phyloP scores from a whole-genome alignment of 2,888 invertebrate genomes.

The Erebia ligea region DNA sequence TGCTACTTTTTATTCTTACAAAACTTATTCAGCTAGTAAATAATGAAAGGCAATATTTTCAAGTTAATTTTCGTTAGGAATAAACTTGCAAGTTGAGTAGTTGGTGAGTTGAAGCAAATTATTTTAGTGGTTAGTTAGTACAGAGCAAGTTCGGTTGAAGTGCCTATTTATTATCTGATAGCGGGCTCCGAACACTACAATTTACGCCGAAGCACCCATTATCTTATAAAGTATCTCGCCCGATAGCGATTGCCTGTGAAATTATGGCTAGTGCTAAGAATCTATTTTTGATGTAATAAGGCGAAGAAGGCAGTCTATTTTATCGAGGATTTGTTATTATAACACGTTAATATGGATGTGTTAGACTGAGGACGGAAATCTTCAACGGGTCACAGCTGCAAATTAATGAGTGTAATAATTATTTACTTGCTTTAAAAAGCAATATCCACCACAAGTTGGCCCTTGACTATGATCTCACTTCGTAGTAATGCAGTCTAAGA shows the following conservation, averaged over 20 bases:
- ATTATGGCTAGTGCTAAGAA: constrained; percentile 7
- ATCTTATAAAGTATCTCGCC: constrained; percentile 20
- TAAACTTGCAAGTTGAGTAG: neutral
- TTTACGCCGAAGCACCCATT: constrained; percentile 26
- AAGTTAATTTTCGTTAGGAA: neutral
- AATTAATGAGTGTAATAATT: no score
- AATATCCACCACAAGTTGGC: no score
- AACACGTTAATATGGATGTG: no score
- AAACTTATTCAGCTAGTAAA: neutral
- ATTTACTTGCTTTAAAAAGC: no score
- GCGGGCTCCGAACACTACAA: constrained; percentile 25
- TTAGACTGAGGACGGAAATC: no score
- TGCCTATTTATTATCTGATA: constrained; percentile 28
- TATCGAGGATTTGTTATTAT: no score
- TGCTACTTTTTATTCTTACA: no score
- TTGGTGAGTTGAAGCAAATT: constrained; percentile 14
- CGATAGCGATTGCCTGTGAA: constrained; percentile 20
- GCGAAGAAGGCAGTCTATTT: neutral
- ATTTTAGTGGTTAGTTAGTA: neutral
- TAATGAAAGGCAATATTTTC: neutral
- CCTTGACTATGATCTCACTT: no score
- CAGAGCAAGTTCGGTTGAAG: constrained; percentile 17
- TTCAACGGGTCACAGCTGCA: no score
- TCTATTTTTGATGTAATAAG: constrained; percentile 17
- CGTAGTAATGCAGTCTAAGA: no score